Evolutionary conservation across 2,797 vertebrate species (phyloP).

Genomic region (Parauchenoglanis ngamensis): DNA sequence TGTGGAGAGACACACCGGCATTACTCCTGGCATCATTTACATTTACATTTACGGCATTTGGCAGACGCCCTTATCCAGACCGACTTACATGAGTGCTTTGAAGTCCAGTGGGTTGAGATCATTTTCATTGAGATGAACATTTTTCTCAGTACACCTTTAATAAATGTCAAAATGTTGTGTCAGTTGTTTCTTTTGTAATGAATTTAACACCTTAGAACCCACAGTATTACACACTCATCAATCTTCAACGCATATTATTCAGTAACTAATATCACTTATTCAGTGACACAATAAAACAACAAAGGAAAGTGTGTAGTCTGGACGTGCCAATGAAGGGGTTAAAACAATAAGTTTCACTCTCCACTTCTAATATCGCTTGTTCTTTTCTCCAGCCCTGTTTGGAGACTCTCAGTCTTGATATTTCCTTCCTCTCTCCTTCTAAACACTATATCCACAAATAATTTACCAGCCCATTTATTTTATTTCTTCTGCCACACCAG

Average conservation of each 20-base stretch:
- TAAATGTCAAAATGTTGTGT: no score
- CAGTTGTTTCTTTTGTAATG: not conserved
- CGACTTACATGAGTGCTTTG: no score
- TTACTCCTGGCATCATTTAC: no score
- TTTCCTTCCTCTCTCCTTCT: not conserved
- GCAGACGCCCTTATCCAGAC: no score
- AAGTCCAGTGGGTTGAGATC: no score
- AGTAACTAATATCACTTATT: not conserved
- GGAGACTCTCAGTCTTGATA: not conserved
- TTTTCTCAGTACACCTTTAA: not conserved
- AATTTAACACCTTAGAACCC: not conserved
- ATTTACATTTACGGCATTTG: no score
- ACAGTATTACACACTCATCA: not conserved
- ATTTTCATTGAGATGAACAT: not conserved
- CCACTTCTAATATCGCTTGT: not conserved
- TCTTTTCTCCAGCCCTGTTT: not conserved
- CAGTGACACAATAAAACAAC: not conserved
- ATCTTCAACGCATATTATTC: not conserved
- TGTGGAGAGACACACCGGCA: no score
- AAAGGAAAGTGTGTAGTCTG: not conserved
- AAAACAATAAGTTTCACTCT: not conserved
- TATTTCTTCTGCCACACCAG: not conserved
- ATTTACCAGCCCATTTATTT: not conserved
- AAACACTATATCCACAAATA: not conserved
- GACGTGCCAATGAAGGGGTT: not conserved